Conservation (phyloP, 2,888 invertebrate genomes). For the Drosophila differens region DNA sequence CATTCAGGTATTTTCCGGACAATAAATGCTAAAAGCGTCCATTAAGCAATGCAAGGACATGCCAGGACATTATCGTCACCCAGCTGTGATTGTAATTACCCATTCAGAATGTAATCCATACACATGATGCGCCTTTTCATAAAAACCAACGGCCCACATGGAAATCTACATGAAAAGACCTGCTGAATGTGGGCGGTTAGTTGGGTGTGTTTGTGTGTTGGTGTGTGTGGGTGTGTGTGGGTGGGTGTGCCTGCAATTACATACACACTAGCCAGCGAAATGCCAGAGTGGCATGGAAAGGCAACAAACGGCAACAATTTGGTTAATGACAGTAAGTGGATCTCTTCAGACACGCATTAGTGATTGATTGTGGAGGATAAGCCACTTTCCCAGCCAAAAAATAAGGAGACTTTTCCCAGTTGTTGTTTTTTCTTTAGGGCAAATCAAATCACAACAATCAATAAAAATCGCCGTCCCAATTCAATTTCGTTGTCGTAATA, state of each 20-base stretch:
- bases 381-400: constrained; percentile 5
- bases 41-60: constrained; percentile 36
- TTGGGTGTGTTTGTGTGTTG: not conserved
- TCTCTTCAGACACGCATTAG: constrained; percentile 12
- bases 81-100: constrained; percentile 40
- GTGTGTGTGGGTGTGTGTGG: not conserved
- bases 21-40: constrained; percentile 29
- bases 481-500: constrained; percentile 33
- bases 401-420: constrained; percentile 4
- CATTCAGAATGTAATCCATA: constrained; percentile 4
- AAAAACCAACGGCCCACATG: constrained; percentile 28
- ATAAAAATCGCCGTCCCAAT: constrained; percentile 23
- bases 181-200: constrained; percentile 1
- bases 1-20: not conserved
- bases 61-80: constrained; percentile 41
- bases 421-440: not conserved
- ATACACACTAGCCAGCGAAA: constrained; percentile 14
- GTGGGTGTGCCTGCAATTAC: constrained; percentile 27
- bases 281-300: constrained; percentile 19
- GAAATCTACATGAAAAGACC: constrained; percentile 14
- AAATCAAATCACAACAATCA: constrained; percentile 45
- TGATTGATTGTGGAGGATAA: constrained; percentile 45
- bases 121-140: constrained; percentile 23
- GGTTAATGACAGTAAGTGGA: constrained; percentile 16
- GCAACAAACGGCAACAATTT: constrained; percentile 21